Conservation (phyloP, 2,888 invertebrate species). For the Strigamia crassipes region DNA sequence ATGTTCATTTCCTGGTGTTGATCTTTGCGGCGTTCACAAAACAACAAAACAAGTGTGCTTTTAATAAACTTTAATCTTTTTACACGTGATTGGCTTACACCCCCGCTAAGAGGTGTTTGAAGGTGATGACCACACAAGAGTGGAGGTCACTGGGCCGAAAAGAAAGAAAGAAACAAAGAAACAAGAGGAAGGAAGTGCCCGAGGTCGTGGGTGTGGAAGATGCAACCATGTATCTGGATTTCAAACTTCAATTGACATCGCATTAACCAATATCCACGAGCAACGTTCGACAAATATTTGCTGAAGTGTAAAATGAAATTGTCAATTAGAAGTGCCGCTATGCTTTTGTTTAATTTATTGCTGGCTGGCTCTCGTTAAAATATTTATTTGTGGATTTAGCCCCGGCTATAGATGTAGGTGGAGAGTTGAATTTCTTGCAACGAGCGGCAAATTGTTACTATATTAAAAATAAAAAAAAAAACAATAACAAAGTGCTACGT, state of each 20-base stretch:
- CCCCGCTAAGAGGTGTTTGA: constrained; percentile 38
- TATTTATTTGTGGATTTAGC: constrained; percentile 1
- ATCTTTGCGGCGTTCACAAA: background rate
- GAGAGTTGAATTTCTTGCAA: background rate
- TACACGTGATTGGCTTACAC: background rate
- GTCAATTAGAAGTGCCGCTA: background rate
- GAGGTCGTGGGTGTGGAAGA: constrained; percentile 35
- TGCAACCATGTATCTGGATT: constrained; percentile 31
- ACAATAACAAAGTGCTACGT: background rate
- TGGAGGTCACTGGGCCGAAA: constrained; percentile 40
- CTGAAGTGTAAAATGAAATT: background rate
- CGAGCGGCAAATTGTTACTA: background rate
- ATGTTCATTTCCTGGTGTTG: background rate
- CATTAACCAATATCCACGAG: constrained; percentile 33
- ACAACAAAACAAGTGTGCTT: background rate
- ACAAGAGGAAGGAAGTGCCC: constrained; percentile 40
- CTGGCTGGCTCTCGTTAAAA: background rate
- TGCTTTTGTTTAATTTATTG: background rate
- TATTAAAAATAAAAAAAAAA: background rate
- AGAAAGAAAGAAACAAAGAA: constrained; percentile 13
- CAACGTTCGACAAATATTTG: background rate
- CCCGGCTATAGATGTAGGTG: background rate
- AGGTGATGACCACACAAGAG: constrained; percentile 17
- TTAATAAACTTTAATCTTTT: background rate
- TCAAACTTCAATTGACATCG: background rate